Evolutionary conservation across 2,113 vertebrate species (phyloP), one percentile per base, ranked within the genome.

Genomic region (Desmodus rotundus): DNA sequence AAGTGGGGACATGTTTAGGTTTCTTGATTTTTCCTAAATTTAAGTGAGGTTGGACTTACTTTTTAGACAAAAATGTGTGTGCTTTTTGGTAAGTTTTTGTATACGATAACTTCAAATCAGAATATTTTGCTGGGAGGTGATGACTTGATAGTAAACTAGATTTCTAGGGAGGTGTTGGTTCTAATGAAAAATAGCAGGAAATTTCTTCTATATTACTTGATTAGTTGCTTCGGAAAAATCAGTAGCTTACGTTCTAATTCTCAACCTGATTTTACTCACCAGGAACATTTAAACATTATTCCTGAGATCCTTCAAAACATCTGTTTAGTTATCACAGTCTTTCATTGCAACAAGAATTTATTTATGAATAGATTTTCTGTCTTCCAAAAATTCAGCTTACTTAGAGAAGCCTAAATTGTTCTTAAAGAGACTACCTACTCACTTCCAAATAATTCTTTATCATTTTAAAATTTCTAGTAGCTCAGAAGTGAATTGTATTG

Each of bases 341-440:
- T 91, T 88, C 50, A 91, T 7, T 91, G 78, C 76, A 24, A 87
- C 20, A 88, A 84, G 33, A 68, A 63, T 92, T 97, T 93, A 95
- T 68, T 94, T 97, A 90, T 91, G 63, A 91, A n/a, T 83, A 97
- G 74, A 76, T 76, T 70, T 94, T 83, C 77, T 90, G 15, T 91
- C 41, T 78, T 91, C 80, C 36, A 58, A 43, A 94, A 96, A 65
- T 89, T 36, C 43, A 14, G n/a, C 81, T 90, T 74, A 74, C 50
- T 74, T 93, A 76, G 17, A 19, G 83, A 95, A 82, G 54, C 72
- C 38, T 93, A 65, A 96, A 74, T 92, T 96, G 28, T 77, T 87
- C 68, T 89, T 94, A 86, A 86, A 74, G 38, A 96, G 38, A 95
- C 95, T 95, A 88, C 95, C 85, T 96, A 81, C 61, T 92, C 12